A percentile compares a stretch with the other conserved stretches of the same genome.
phyloP scores from a whole-genome alignment of 1,140 invertebrate genomes.

The Formica selysi region DNA sequence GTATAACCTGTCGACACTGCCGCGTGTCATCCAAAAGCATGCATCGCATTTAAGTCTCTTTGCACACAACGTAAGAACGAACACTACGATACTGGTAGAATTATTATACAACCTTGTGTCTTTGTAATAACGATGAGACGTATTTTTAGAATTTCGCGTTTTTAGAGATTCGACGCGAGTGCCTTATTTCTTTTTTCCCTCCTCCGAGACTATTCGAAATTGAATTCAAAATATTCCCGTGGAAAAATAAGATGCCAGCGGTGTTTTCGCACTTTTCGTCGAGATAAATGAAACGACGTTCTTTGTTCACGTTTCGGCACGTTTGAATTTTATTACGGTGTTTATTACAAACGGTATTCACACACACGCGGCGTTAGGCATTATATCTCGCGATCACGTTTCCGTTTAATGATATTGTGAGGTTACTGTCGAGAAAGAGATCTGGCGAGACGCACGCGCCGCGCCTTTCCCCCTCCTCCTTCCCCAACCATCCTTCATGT shows the following conservation, averaged over 20 bases:
- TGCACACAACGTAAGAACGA: not conserved
- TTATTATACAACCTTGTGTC: not conserved
- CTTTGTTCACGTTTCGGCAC: too few relatives aligned
- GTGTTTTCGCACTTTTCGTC: not conserved
- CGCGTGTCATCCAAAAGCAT: not conserved
- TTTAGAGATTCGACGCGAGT: conserved; percentile 5
- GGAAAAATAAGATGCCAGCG: not conserved
- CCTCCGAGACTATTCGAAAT: not conserved
- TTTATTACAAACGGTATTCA: too few relatives aligned
- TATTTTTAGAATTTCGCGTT: not conserved
- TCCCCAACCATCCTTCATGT: too few relatives aligned
- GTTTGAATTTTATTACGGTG: not conserved
- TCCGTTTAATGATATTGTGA: not conserved
- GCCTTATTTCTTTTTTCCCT: not conserved
- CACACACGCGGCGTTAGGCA: not conserved
- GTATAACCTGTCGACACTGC: not conserved
- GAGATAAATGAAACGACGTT: not conserved
- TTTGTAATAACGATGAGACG: not conserved
- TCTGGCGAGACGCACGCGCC: not conserved
- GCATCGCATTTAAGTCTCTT: not conserved
- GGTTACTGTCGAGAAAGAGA: not conserved
- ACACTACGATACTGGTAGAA: not conserved
- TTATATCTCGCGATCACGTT: conserved; percentile 12
- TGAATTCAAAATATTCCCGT: not conserved
- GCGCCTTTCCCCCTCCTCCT: too few relatives aligned